Base-by-base conservation (phyloP, 2,888 invertebrate species). In the Cordylochernes scorpioides region DNA sequence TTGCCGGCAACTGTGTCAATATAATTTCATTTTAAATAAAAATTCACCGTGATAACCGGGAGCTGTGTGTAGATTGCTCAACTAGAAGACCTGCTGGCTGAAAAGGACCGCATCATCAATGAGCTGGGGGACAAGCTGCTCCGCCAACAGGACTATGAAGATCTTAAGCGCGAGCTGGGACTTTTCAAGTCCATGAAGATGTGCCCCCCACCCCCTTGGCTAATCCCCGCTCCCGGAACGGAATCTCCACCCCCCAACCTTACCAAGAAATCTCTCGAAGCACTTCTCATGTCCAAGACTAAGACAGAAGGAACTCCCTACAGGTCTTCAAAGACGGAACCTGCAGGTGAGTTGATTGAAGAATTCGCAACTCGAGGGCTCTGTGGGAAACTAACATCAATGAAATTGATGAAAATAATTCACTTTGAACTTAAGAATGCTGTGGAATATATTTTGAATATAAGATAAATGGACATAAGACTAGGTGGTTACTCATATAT, bases 131-230 rank as follows among this genome's bases (percentile, higher is more conserved):
- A 71, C 29, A 65, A 71, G 49, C 63, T 91, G 39, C 74, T 77
- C 47, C 63, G 67, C 38, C 84, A 86, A 55, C 62, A 72, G 44
- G 86, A 88, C 60, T 86, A 86, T 53, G 80, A 84, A 36, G 84
- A 84, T 43, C 63, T 86, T 46, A 84, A 82, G 56, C 59, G 80
- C 45, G 84, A 88, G 58, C 65, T 86, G 49, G 50, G 49, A 56
- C 31, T 22, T 13, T 13, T 22, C 12, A 31, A 31, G 15, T 25
- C 17, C 25, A n/a, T 16, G 10, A n/a, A 3, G 17, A 7, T 28
- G 15, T 9, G 17, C 18, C 18, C 2, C n/a, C 10, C 9, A 5
- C 28, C 8, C n/a, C 18, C 16, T 28, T 28, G 17, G n/a, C 14
- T 18, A 5, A 24, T 15, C 15, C 6, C 22, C 14, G 12, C 12